These are phyloP conservation scores for Dromococcyx pavoninus DNA, from an alignment of 2,797 vertebrate species.

Conservation along the genomic window DNA sequence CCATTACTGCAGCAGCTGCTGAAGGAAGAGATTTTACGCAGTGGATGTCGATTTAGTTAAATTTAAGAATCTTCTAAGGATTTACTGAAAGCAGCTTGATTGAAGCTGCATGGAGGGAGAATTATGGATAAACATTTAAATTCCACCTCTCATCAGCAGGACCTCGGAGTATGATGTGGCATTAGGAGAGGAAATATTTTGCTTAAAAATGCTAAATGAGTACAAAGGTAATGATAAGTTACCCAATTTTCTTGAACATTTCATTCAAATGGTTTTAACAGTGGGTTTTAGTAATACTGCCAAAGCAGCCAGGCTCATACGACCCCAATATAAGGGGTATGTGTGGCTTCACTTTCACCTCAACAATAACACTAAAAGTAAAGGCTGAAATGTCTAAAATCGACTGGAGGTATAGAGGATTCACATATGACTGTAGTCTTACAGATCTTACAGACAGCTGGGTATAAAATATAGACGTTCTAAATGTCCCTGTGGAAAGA, in stretches of 20 bases:
- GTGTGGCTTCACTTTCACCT: neutral
- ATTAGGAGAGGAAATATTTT: neutral
- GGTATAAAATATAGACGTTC: neutral
- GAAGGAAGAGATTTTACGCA: neutral
- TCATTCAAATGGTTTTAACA: neutral
- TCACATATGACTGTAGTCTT: neutral
- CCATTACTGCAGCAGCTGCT: slow-evolving; percentile 10
- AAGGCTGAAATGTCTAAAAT: neutral
- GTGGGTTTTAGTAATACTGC: neutral
- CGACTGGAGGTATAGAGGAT: neutral
- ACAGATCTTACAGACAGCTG: neutral
- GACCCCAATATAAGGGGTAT: neutral
- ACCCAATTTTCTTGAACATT: neutral
- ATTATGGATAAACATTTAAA: neutral
- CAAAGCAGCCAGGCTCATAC: neutral
- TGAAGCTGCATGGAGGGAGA: neutral
- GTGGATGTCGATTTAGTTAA: slow-evolving; percentile 3
- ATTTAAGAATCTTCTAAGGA: neutral
- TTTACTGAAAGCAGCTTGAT: neutral
- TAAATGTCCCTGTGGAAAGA: neutral
- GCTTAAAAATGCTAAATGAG: neutral
- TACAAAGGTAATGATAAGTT: neutral
- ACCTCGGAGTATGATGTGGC: neutral
- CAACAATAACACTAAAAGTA: neutral
- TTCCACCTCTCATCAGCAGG: neutral